Percentiles rank a stretch among this genome's conserved stretches.
phyloP scores from a whole-genome alignment of 2,797 vertebrate genomes.

The Craterocephalus amniculus region DNA sequence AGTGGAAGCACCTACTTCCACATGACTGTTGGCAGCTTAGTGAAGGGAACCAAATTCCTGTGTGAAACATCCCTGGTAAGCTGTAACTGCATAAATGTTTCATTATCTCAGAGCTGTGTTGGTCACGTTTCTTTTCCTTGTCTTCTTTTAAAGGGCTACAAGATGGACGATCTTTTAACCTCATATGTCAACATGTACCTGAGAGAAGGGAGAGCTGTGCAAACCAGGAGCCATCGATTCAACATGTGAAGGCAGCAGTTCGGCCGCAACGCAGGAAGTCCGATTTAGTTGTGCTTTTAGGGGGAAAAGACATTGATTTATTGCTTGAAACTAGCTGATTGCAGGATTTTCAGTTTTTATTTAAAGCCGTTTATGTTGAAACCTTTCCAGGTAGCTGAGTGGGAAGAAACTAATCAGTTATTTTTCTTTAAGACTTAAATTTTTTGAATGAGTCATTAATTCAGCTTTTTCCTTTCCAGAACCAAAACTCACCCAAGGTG shows the following conservation, averaged over 20 bases:
- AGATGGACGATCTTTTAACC: slow-evolving; percentile 97
- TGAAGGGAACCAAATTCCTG: slow-evolving; percentile 90
- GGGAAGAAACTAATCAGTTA: background rate
- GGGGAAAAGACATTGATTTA: slow-evolving; percentile 5
- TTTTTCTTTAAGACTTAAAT: background rate
- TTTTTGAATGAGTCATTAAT: background rate
- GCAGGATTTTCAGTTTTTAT: slow-evolving; percentile 35
- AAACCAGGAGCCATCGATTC: slow-evolving; percentile 72
- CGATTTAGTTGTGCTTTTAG: slow-evolving; percentile 10
- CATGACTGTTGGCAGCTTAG: slow-evolving; percentile 92
- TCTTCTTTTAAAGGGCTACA: slow-evolving; percentile 89
- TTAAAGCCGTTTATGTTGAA: slow-evolving; percentile 13
- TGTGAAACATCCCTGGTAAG: slow-evolving; percentile 98
- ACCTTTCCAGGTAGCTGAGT: background rate
- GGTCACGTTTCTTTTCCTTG: slow-evolving; percentile 3
- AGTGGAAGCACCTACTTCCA: slow-evolving; percentile 98
- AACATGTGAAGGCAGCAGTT: slow-evolving; percentile 49
- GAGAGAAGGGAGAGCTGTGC: slow-evolving; percentile 72
- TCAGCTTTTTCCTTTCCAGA: background rate
- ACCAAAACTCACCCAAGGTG: background rate
- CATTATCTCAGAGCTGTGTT: background rate
- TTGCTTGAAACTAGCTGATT: slow-evolving; percentile 8
- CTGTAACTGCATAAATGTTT: background rate
- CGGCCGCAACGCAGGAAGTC: background rate
- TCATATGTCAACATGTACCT: slow-evolving; percentile 90